Base-by-base conservation (phyloP, 92 coral and sea anemone species). In the Palythoa caribaeorum region DNA sequence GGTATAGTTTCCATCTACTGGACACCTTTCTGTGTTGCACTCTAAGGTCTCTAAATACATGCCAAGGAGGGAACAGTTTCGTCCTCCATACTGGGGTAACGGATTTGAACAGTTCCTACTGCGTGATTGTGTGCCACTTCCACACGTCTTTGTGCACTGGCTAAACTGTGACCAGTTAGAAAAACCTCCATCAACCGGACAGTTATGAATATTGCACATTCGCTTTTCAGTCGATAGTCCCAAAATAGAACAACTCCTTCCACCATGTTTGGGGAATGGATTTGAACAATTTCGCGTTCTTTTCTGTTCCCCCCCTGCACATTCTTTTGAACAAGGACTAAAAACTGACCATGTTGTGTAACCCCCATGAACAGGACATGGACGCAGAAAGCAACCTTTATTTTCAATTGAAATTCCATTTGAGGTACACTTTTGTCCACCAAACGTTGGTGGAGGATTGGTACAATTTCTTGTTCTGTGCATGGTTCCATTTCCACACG, bases 1-100 rank as follows among this genome's bases (percentile, higher is more conserved):
- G 10, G 93, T 71, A 73, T 94, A 96, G 15, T 87, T 92, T 21
- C 98, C 98, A 69, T 94, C 87, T 78, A 93, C 90, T 21, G 98
- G 98, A 47, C 99, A 96, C 54, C 87, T 89, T 9, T 88, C 60
- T 28, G 66, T 80, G 71, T 90, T 92, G 76, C 99, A 96, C 2
- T 44, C 57, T 51, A 5, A 77, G 9, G 78, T 76, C 39, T 95
- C 92, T 39, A 12, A 36, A 9, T 86, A 78, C 38, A 94, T 92
- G 28, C 99, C 99, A 10, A 95, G 72, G 38, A 65, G 89, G 47
- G 89, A 66, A 71, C 93, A 90, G 88, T 89, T 86, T 55, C 57
- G 59, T n/a, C 96, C 96, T 3, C 92, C 94, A 38, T 57, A 87
- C 79, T 63, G 84, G 44, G 96, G 96, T 39, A 63, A 4, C 15